Evolutionary conservation across 53 echinoderm and acorn worm genomes (phyloP), one percentile per base, ranked within the genome.

Genomic region (Zoroaster sp.): DNA sequence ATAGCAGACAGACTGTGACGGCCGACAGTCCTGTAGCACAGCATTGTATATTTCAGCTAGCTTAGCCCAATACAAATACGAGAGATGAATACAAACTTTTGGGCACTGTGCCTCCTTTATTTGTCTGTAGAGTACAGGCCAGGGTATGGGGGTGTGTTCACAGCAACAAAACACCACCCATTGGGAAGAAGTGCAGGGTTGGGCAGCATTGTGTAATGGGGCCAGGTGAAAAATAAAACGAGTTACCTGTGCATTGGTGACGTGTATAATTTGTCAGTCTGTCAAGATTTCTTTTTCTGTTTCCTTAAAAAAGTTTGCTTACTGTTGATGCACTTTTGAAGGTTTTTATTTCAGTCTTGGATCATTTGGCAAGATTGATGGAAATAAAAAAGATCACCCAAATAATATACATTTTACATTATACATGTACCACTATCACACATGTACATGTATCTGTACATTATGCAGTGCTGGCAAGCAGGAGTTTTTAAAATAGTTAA

Each of bases 91-190:
- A 25, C 59, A 33, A 59, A 78, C 55, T 51, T 38, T 0, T 54
- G 78, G 40, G 63, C 55, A 49, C 52, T 12, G 31, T 40, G 25
- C 63, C 63, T 59, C 54, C 47, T 6, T 32, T 51, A 31, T 52
- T 77, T 31, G 33, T 51, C 7, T 76, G 75, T 31, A 43, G 30
- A 49, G 51, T 25, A 14, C 13, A 20, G 28, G 28, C 74, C 15
- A 47, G 32, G 17, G 34, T 33, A 23, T 38, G 15, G 35, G 59
- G 78, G 78, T 78, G 78, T 78, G 78, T 78, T 78, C 31, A 54
- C 18, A 3, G 38, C 81, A 81, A 81, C 81, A 81, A 78, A 78
- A 54, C 59, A 78, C 81, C 81, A 81, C 81, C 81, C 81, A n/a
- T 81, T 67, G 68, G 41, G 32, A 81, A 66, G 66, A 66, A 81